Evolutionary conservation across 2,888 invertebrate genomes (phyloP).

Genomic region (Ganaspis brasiliensis): DNA sequence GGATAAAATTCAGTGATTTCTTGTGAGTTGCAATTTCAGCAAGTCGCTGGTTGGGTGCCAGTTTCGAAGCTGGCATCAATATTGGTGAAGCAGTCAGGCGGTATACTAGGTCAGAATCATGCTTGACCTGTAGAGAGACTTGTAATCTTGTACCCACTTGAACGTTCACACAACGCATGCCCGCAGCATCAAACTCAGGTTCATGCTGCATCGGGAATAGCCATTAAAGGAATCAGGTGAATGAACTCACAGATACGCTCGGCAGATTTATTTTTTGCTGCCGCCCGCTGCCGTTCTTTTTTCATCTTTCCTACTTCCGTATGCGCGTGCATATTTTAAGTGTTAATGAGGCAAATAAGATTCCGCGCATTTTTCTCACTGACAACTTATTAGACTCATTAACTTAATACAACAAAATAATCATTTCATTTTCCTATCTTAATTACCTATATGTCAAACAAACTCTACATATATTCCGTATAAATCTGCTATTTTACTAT

Average conservation of each 20-base stretch:
- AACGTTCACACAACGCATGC: constrained; percentile 35
- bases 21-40: not conserved
- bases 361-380: constrained; percentile 3
- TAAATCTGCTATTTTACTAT: not conserved
- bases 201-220: constrained; percentile 18
- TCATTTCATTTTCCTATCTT: not conserved
- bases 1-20: not conserved
- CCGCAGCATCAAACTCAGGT: constrained; percentile 34
- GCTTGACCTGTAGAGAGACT: constrained; percentile 31
- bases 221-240: constrained; percentile 27
- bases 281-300: constrained; percentile 29
- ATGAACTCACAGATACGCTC: constrained; percentile 33
- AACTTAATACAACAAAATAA: not conserved
- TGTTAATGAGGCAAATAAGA: constrained; percentile 31
- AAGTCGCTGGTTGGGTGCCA: constrained; percentile 2
- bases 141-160: constrained; percentile 20
- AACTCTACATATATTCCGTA: not conserved
- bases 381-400: constrained; percentile 5
- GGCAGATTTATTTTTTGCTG: constrained; percentile 21
- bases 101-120: constrained; percentile 21
- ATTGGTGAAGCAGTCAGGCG: not conserved
- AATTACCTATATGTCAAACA: not conserved
- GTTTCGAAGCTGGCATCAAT: constrained; percentile 5
- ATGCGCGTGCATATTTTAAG: constrained; percentile 30
- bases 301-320: constrained; percentile 13